Base-by-base conservation (phyloP, 2,113 vertebrate genomes). In the Sturnira hondurensis region DNA sequence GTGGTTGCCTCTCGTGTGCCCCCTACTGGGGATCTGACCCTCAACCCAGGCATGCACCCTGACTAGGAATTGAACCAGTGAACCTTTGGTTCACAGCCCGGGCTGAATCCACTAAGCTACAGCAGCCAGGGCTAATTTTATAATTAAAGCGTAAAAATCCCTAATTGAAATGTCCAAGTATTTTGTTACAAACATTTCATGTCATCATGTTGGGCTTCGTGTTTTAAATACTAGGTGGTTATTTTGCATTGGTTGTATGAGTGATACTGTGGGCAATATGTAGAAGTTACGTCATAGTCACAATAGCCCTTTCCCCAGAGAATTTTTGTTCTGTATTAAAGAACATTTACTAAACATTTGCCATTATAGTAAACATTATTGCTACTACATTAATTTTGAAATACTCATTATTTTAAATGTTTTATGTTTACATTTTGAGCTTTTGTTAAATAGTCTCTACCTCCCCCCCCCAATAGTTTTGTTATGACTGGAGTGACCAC, bases 71-170 rank as follows among this genome's bases (percentile, higher is more conserved):
- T 17, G 16, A 56, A 56, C 54, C 2, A 5, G 54, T 5, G 7
- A 56, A 6, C 54, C 54, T 56, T 56, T 22, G 54, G 54, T 56
- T 56, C 54, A 56, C 20, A 56, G 20, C 20, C 20, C 20, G 0
- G 7, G 54, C 20, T 56, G 20, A 22, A 56, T 56, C 54, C 54
- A 56, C 20, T 56, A 20, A 56, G 20, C 54, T 56, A 56, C 20
- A 56, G 6, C 20, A 56, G 20, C 19, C 54, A 56, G 54, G 20
- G 54, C 20, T 36, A 88, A 38, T 45, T 93, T 92, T 96, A 78
- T 61, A 63, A 74, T 80, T 94, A 85, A 96, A 95, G 31, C 17
- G 86, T 31, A 63, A 88, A 78, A 87, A 56, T 88, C 52, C 31
- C 36, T 63, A 50, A 38, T 31, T 43, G 11, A 78, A 80, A 85